Evolutionary conservation across 1,140 invertebrate genomes (phyloP).

Genomic region (Leptopilina clavipes): DNA sequence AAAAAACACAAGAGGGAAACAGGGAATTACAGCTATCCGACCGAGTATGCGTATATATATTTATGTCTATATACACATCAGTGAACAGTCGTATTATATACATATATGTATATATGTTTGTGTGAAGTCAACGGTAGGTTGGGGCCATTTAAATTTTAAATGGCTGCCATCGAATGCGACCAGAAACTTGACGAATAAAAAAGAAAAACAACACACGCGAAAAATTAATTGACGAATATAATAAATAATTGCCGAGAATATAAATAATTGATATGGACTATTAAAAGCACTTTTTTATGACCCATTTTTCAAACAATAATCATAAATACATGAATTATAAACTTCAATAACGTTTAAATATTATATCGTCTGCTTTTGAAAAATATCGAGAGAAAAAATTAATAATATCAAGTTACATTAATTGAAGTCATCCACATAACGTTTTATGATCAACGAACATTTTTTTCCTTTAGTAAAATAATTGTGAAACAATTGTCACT

Average conservation of each 20-base stretch:
- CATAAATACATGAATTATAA: no score
- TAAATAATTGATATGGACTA: background rate
- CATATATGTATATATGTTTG: no score
- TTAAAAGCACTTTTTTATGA: background rate
- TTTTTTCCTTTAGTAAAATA: no score
- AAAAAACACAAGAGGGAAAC: conserved; percentile 39
- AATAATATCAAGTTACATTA: no score
- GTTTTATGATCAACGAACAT: no score
- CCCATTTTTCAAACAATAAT: background rate
- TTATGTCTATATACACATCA: background rate
- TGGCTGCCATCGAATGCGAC: conserved; percentile 43
- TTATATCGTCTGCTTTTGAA: no score
- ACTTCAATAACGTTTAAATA: no score
- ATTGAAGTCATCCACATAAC: no score
- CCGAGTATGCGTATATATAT: conserved; percentile 26
- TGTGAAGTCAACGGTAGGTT: conserved; percentile 42
- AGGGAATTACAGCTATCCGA: conserved; percentile 61
- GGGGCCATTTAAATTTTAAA: conserved; percentile 62
- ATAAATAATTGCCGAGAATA: background rate
- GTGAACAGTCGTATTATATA: conserved; percentile 33
- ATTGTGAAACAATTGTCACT: no score
- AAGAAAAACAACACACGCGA: conserved; percentile 37
- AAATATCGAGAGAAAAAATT: no score
- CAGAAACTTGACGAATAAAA: conserved; percentile 42
- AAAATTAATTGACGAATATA: conserved; percentile 4